A percentile compares a stretch with the other conserved stretches of the same genome.
Evolutionary conservation across 2,113 vertebrate species (phyloP).

Genomic region (Misgurnus mizolepis): DNA sequence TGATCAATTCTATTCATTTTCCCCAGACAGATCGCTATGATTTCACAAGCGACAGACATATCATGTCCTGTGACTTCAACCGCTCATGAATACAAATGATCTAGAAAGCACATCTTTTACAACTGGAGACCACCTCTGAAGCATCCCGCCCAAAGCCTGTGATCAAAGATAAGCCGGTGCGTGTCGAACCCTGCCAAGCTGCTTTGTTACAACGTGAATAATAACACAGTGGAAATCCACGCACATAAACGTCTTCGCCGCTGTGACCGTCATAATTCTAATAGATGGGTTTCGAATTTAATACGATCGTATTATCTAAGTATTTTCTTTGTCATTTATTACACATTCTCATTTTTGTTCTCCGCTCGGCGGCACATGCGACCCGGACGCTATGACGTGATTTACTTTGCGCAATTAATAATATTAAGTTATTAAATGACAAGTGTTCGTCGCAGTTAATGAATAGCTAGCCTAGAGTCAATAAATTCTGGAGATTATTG

Average conservation of each 20-base stretch:
- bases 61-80: constrained; percentile 44
- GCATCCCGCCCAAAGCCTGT: constrained; percentile 28
- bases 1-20: constrained; percentile 62
- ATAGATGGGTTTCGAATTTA: constrained; percentile 24
- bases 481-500: constrained; percentile 27
- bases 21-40: constrained; percentile 40
- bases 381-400: background rate
- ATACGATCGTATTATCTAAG: constrained; percentile 20
- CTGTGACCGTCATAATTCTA: background rate
- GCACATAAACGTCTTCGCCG: background rate
- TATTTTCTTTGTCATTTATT: constrained; percentile 31
- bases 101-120: constrained; percentile 55
- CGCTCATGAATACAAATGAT: constrained; percentile 64
- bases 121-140: constrained; percentile 43
- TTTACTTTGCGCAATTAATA: constrained; percentile 27
- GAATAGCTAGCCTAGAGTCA: background rate
- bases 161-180: constrained; percentile 44
- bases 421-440: constrained; percentile 31
- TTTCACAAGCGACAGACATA: constrained; percentile 59
- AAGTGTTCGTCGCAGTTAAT: constrained; percentile 1
- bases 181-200: background rate
- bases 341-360: background rate
- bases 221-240: constrained; percentile 23
- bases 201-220: constrained; percentile 38
- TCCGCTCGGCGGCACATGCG: background rate